Base-by-base conservation (phyloP, 2,113 vertebrate genomes). In the Anseranas semipalmata region DNA sequence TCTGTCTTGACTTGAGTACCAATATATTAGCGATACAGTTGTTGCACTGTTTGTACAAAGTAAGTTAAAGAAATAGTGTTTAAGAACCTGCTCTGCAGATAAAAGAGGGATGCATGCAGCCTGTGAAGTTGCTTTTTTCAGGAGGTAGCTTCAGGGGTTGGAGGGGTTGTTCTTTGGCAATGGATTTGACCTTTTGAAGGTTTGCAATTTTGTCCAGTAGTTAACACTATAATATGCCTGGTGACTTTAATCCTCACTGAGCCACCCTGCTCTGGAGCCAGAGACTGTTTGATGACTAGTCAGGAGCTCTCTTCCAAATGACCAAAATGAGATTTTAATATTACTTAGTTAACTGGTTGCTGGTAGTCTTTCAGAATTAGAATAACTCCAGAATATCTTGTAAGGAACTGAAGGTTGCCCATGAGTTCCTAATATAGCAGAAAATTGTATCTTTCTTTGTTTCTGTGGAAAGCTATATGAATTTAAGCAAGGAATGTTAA, bases 1-100 rank as follows among this genome's bases (percentile, higher is more conserved):
- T 97, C 48, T 65, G 70, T 94, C 86, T 58, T 70, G 91, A 85
- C 46, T 91, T 93, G 67, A 74, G 66, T 92, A 96, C 96, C 50
- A 52, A 46, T 81, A 41, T 80, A 86, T 46, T 73, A 90, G 92
- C 71, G 70, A 45, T 75, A 73, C 52, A 75, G 30, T 11, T 73
- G 65, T 10, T 79, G 66, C 85, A 53, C 59, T 39, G 78, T 84
- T 84, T 67, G 48, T 94, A 94, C 63, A 72, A 37, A 80, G 56
- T 48, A 63, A 83, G 56, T 63, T 16, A 89, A 95, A 63, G 53
- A 55, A 58, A 68, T 25, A 73, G n/a, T 66, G 27, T 32, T 41
- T 60, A 35, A 67, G 82, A 46, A 24, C 32, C 82, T 78, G 43
- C 77, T 90, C 48, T 71, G 79, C 82, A 50, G 67, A 67, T 62